phyloP scores from a whole-genome alignment of 1,140 invertebrate genomes.

The Caerostris darwini region DNA sequence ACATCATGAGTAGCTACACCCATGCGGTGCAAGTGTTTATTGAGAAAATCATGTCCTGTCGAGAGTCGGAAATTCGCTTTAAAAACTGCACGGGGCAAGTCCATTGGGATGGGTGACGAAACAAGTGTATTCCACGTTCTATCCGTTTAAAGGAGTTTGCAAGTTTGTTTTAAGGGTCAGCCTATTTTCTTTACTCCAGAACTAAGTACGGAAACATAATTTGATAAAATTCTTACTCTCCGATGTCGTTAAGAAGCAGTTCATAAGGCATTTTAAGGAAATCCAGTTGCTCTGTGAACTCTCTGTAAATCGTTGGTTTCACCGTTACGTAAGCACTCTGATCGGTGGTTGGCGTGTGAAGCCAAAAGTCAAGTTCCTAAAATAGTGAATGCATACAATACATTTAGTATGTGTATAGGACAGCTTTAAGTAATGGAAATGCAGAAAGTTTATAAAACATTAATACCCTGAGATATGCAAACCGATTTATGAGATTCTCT shows the following conservation, averaged over 20 bases:
- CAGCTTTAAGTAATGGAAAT: too few species aligned
- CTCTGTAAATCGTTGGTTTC: not conserved
- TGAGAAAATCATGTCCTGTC: too few species aligned
- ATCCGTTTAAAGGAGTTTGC: not conserved
- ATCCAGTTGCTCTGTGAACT: not conserved
- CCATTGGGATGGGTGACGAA: not conserved
- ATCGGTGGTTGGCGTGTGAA: conserved; percentile 20
- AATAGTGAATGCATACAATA: not conserved
- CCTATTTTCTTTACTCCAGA: not conserved
- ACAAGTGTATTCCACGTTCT: not conserved
- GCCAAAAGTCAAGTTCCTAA: conserved; percentile 49
- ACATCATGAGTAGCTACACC: too few species aligned
- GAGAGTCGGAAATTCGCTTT: too few species aligned
- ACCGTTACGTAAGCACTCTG: conserved; percentile 63
- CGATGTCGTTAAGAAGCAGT: conserved; percentile 35
- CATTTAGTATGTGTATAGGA: too few species aligned
- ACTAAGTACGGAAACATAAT: not conserved
- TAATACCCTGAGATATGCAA: too few species aligned
- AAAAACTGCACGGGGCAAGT: too few species aligned
- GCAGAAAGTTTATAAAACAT: too few species aligned
- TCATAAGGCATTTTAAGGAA: conserved; percentile 11
- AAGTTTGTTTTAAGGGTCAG: not conserved
- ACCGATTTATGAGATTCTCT: too few species aligned
- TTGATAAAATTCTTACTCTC: conserved; percentile 45
- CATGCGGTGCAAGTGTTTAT: too few species aligned